Conservation (phyloP, 2,888 invertebrate genomes). For the Trissolcus brochymenae region DNA sequence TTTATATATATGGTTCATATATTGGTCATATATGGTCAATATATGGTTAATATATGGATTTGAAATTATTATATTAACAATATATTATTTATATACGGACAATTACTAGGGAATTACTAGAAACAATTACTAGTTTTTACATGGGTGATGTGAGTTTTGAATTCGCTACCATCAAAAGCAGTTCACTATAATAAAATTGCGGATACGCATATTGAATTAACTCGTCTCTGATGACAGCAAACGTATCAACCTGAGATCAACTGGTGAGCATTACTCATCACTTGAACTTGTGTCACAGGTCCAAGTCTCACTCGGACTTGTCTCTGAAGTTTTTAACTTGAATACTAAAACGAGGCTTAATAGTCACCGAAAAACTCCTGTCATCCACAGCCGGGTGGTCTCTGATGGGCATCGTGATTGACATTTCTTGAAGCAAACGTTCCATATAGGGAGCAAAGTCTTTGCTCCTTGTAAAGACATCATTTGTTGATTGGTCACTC, state of each 20-base stretch:
- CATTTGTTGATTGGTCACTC: constrained; percentile 78
- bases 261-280: not conserved
- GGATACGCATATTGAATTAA: not conserved
- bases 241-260: no score
- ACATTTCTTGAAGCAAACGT: constrained; percentile 83
- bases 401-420: constrained; percentile 79
- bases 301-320: not conserved
- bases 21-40: no score
- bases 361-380: constrained; percentile 81
- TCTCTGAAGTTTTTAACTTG: constrained; percentile 9
- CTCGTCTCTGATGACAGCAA: not conserved
- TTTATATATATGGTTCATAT: no score
- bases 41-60: no score
- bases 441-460: constrained; percentile 87
- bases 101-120: no score
- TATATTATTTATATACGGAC: no score
- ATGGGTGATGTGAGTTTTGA: no score
- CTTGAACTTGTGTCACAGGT: no score
- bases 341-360: constrained; percentile 71
- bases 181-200: not conserved
- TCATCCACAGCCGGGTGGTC: constrained; percentile 81
- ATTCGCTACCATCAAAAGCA: not conserved
- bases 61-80: no score
- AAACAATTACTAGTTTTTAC: no score
- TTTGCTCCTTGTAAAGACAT: constrained; percentile 84